These are phyloP conservation scores for Delphinapterus leucas DNA, from an alignment of 2,113 vertebrate species.

Conservation along the genomic window DNA sequence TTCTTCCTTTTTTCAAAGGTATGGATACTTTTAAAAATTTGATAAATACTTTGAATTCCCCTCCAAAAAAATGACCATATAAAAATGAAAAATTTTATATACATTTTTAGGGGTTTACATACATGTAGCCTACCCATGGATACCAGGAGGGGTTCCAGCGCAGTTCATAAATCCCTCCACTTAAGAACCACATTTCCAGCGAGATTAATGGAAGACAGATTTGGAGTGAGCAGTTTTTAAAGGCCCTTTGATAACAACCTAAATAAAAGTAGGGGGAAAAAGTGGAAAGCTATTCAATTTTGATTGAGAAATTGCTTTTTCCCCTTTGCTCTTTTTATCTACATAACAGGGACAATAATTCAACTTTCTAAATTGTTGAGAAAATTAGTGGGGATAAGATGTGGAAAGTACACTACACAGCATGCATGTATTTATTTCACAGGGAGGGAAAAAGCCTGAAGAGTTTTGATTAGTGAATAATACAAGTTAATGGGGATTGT, in stretches of 20 bases:
- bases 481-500: background rate
- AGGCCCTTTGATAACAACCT: background rate
- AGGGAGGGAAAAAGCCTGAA: background rate
- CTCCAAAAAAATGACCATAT: background rate
- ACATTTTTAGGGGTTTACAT: background rate
- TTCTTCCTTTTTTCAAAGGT: background rate
- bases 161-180: background rate
- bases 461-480: slow-evolving; percentile 20
- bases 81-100: background rate
- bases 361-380: background rate
- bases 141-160: background rate
- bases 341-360: background rate
- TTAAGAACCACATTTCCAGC: background rate
- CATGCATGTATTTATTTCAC: background rate
- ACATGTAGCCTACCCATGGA: background rate
- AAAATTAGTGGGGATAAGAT: background rate
- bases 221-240: background rate
- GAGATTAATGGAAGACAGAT: background rate
- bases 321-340: background rate
- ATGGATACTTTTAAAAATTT: background rate
- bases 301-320: background rate
- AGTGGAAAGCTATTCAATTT: background rate
- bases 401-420: background rate
- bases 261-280: background rate
- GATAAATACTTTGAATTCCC: background rate